A percentile compares a stretch with the other conserved stretches of the same genome.
These are phyloP conservation scores for Sebastes cheni DNA, from an alignment of 2,797 vertebrate species.

Conservation along the genomic window DNA sequence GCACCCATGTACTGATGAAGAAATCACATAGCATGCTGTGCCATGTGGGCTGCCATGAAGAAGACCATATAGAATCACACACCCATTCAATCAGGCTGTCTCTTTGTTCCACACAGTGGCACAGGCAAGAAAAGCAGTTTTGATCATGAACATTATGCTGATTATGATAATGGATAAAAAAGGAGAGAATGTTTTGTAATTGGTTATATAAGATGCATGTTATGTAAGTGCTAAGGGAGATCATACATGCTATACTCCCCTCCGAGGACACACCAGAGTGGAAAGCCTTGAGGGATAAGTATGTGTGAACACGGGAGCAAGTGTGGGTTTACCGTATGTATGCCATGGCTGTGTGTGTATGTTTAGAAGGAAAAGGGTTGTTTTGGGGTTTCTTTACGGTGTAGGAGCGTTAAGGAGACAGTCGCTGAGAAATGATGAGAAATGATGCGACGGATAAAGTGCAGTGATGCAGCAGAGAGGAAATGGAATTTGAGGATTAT, in stretches of 20 bases:
- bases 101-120: neutral
- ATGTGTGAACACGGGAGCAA: neutral
- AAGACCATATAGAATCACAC: neutral
- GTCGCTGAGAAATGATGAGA: conserved; percentile 44
- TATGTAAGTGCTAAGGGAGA: conserved; percentile 24
- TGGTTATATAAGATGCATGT: conserved; percentile 47
- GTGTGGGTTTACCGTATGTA: neutral
- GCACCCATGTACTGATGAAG: neutral
- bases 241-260: neutral
- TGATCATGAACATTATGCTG: neutral
- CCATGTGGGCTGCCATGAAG: neutral
- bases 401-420: conserved; percentile 4
- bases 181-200: conserved; percentile 5
- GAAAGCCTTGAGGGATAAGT: conserved; percentile 11
- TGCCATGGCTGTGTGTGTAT: neutral
- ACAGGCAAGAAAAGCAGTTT: neutral
- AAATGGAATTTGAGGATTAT: conserved; percentile 51
- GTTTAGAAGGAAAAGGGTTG: neutral
- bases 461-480: conserved; percentile 28
- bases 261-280: conserved; percentile 13
- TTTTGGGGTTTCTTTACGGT: neutral
- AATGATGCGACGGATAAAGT: conserved; percentile 36
- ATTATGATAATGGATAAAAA: neutral
- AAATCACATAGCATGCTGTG: neutral
- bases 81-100: neutral